Evolutionary conservation across 2,797 vertebrate species (phyloP).

Genomic region (Acestrorhynchus altus): DNA sequence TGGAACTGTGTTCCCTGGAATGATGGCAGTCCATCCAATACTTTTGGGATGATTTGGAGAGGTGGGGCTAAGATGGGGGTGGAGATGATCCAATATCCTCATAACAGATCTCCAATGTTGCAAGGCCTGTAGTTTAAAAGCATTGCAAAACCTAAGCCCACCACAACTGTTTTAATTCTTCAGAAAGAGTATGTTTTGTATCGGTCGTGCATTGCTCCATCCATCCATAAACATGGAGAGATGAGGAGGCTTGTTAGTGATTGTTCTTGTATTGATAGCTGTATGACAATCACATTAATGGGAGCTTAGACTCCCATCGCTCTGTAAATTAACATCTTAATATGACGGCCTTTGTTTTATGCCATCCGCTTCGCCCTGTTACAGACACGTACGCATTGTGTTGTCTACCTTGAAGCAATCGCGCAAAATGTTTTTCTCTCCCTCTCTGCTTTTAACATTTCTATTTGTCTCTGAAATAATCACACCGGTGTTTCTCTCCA

Average conservation of each 20-base stretch:
- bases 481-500: slow-evolving; percentile 42
- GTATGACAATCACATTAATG: slow-evolving; percentile 58
- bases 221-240: slow-evolving; percentile 56
- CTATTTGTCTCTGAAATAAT: slow-evolving; percentile 60
- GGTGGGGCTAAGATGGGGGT: too few species aligned
- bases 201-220: neutral
- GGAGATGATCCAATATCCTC: too few species aligned
- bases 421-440: slow-evolving; percentile 36
- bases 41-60: too few species aligned
- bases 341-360: slow-evolving; percentile 59
- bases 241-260: slow-evolving; percentile 42
- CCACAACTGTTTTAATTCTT: neutral
- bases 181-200: slow-evolving; percentile 15
- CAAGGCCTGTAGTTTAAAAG: neutral
- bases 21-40: too few species aligned
- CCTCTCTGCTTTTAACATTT: slow-evolving; percentile 47
- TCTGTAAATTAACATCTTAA: slow-evolving; percentile 64
- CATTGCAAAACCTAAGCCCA: neutral
- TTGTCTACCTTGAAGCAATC: slow-evolving; percentile 53
- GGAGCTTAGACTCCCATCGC: slow-evolving; percentile 52
- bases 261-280: slow-evolving; percentile 53
- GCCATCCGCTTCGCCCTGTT: slow-evolving; percentile 34
- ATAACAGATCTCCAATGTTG: neutral
- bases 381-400: slow-evolving; percentile 43
- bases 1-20: too few species aligned